Conservation (phyloP, 2,113 vertebrate species). For the Hypomesus transpacificus region DNA sequence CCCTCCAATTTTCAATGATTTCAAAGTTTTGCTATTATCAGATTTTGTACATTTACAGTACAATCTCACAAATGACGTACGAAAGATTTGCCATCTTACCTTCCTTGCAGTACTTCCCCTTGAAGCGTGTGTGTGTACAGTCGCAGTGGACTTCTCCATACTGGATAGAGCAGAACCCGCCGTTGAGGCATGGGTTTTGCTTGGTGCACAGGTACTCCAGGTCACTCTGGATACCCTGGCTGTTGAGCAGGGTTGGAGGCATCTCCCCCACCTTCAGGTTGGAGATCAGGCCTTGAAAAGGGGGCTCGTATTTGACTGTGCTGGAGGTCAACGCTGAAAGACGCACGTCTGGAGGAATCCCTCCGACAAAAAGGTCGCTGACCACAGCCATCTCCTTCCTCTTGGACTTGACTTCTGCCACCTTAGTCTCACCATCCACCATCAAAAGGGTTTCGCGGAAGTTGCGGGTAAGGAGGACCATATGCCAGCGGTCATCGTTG, state of each 20-base stretch:
- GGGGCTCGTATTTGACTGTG: constrained; percentile 89
- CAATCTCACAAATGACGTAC: no score
- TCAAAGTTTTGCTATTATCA: no score
- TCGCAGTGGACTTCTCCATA: constrained; percentile 86
- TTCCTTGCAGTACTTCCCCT: constrained; percentile 92
- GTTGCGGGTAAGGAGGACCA: constrained; percentile 86
- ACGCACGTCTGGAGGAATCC: constrained; percentile 86
- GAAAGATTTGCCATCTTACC: constrained; percentile 71
- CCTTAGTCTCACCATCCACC: constrained; percentile 85
- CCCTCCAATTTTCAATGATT: no score
- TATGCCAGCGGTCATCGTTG: constrained; percentile 90
- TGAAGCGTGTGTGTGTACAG: constrained; percentile 86
- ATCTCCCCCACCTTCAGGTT: constrained; percentile 87
- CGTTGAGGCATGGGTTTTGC: constrained; percentile 92
- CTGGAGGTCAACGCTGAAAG: constrained; percentile 88
- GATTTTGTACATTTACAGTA: no score
- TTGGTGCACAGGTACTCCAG: constrained; percentile 82
- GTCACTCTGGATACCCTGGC: constrained; percentile 86
- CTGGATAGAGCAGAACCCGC: constrained; percentile 85
- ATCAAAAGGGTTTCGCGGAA: constrained; percentile 82
- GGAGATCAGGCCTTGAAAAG: constrained; percentile 84
- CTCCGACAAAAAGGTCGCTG: constrained; percentile 89
- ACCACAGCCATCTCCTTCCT: constrained; percentile 87
- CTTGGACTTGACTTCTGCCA: constrained; percentile 85
- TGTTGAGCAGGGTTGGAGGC: constrained; percentile 80